A percentile compares a stretch with the other conserved stretches of the same genome.
Evolutionary conservation across 37 sponge, comb jelly and placozoan species (phyloP).

Genomic region (Eunapius fragilis): DNA sequence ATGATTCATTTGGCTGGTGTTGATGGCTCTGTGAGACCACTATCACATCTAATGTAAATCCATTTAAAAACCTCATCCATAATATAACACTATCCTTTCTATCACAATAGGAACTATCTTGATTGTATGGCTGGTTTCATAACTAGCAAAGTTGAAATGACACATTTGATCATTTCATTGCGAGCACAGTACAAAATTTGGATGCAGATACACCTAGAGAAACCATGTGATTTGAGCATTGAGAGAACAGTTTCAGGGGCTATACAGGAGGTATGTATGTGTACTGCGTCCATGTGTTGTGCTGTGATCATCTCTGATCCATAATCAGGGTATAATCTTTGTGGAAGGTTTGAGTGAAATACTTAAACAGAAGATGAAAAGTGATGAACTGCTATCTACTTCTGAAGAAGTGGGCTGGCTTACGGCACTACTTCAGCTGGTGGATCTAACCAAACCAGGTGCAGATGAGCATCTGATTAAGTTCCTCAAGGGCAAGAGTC

Average conservation of each 20-base stretch:
- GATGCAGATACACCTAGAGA: too few relatives aligned
- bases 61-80: neutral
- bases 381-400: neutral
- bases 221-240: too few relatives aligned
- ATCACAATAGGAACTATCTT: neutral
- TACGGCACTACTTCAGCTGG: constrained; percentile 30
- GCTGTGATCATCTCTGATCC: too few relatives aligned
- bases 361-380: neutral
- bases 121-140: neutral
- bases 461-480: neutral
- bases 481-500: constrained; percentile 14
- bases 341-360: neutral
- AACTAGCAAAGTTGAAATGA: neutral
- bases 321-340: constrained; percentile 15
- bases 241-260: too few relatives aligned
- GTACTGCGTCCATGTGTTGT: too few relatives aligned
- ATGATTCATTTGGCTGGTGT: constrained; percentile 13
- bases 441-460: constrained; percentile 28
- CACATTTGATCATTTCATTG: neutral
- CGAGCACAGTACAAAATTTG: too few relatives aligned
- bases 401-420: constrained; percentile 31
- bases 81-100: neutral
- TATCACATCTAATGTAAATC: constrained; percentile 13
- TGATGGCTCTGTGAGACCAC: constrained; percentile 20
- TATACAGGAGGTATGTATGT: too few relatives aligned